A percentile compares a stretch with the other conserved stretches of the same genome.
phyloP scores from a whole-genome alignment of 2,888 invertebrate species.

The Azorinus chamasolen region DNA sequence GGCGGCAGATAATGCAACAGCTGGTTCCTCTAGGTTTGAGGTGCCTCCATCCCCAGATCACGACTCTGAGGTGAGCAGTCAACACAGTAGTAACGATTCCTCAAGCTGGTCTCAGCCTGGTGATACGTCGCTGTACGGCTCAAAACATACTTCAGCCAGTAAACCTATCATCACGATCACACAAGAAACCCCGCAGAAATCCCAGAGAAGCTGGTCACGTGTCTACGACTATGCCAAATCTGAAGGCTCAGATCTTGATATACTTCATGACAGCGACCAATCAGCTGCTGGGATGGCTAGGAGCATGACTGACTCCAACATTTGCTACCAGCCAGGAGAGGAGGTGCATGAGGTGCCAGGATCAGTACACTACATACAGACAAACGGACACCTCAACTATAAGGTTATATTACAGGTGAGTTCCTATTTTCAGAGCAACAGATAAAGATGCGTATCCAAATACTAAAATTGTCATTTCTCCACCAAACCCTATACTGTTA shows the following conservation, averaged over 20 bases:
- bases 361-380: slow-evolving; percentile 95
- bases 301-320: slow-evolving; percentile 85
- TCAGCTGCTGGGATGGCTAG: slow-evolving; percentile 86
- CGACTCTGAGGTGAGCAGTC: slow-evolving; percentile 76
- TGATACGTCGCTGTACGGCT: slow-evolving; percentile 20
- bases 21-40: slow-evolving; percentile 44
- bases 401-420: slow-evolving; percentile 90
- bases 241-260: slow-evolving; percentile 90
- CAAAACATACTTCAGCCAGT: slow-evolving; percentile 54
- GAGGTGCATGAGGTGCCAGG: slow-evolving; percentile 90
- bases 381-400: slow-evolving; percentile 97
- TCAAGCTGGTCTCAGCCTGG: slow-evolving; percentile 73
- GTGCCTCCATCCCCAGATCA: slow-evolving; percentile 69
- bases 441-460: too few species aligned
- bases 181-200: slow-evolving; percentile 56
- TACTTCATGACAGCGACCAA: slow-evolving; percentile 90
- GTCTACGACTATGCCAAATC: slow-evolving; percentile 86
- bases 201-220: slow-evolving; percentile 43
- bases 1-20: slow-evolving; percentile 86
- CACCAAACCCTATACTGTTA: background rate
- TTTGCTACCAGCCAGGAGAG: slow-evolving; percentile 79
- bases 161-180: slow-evolving; percentile 98
- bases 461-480: background rate
- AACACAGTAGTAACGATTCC: slow-evolving; percentile 78
- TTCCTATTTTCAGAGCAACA: too few species aligned